phyloP scores from a whole-genome alignment of 2,888 invertebrate genomes.

The Antitype chi region DNA sequence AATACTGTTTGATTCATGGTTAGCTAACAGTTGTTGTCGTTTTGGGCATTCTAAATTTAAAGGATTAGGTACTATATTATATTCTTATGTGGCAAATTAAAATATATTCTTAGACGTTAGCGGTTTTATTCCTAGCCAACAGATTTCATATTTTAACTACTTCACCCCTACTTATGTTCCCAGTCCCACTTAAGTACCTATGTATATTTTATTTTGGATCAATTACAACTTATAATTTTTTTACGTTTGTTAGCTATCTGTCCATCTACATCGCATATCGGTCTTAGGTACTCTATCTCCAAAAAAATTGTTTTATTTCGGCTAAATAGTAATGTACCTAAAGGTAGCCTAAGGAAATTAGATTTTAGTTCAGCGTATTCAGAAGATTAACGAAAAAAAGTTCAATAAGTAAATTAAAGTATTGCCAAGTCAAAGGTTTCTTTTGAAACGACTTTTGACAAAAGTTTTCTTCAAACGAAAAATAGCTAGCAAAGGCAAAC shows the following conservation, averaged over 20 bases:
- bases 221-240: no score
- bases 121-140: neutral
- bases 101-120: no score
- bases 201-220: neutral
- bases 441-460: constrained; percentile 13
- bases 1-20: neutral
- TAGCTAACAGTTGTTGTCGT: neutral
- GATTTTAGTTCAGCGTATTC: constrained; percentile 14
- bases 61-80: neutral
- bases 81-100: neutral
- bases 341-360: constrained; percentile 3
- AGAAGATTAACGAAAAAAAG: constrained; percentile 17
- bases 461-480: constrained; percentile 26
- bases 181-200: no score
- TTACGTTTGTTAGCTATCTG: neutral
- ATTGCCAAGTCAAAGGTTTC: constrained; percentile 33
- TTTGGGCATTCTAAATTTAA: neutral
- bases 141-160: neutral
- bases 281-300: neutral
- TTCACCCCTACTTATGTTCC: no score
- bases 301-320: neutral
- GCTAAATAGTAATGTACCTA: neutral
- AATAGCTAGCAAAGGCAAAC: constrained; percentile 2
- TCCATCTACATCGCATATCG: neutral
- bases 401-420: constrained; percentile 39